Conservation (phyloP, 2,888 invertebrate genomes). For the Lampropteryx suffumata region DNA sequence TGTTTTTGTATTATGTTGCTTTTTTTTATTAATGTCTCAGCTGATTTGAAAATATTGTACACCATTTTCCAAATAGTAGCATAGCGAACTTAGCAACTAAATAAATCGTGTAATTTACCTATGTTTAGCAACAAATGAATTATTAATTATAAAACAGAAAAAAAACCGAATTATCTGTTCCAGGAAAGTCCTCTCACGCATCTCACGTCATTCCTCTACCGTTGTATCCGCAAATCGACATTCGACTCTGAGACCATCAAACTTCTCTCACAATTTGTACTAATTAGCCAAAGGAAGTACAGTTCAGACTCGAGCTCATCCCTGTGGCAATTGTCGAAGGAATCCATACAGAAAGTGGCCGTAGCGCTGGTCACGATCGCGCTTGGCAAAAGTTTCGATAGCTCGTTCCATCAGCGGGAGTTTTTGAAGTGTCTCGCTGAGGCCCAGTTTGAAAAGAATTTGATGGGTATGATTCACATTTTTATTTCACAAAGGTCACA, state of each 20-base stretch:
- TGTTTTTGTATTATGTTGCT: no score
- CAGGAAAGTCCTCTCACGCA: constrained; percentile 85
- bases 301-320: constrained; percentile 57
- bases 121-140: no score
- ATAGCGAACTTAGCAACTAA: no score
- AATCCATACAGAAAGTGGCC: constrained; percentile 80
- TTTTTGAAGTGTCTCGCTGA: constrained; percentile 83
- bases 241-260: constrained; percentile 73
- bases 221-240: constrained; percentile 70
- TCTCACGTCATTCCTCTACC: constrained; percentile 83
- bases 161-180: no score
- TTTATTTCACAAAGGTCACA: no score
- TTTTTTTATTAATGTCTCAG: no score
- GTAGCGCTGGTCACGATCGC: constrained; percentile 84
- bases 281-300: constrained; percentile 65
- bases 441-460: constrained; percentile 81
- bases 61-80: no score
- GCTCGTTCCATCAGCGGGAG: constrained; percentile 84
- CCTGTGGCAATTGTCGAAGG: constrained; percentile 72
- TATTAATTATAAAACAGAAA: no score
- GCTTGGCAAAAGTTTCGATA: constrained; percentile 84
- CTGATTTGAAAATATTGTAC: no score
- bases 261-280: constrained; percentile 59
- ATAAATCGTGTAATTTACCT: no score
- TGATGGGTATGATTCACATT: constrained; percentile 70